These are phyloP conservation scores for Drosophila nigrodunni DNA, from an alignment of 1,140 invertebrate species.

Conservation along the genomic window DNA sequence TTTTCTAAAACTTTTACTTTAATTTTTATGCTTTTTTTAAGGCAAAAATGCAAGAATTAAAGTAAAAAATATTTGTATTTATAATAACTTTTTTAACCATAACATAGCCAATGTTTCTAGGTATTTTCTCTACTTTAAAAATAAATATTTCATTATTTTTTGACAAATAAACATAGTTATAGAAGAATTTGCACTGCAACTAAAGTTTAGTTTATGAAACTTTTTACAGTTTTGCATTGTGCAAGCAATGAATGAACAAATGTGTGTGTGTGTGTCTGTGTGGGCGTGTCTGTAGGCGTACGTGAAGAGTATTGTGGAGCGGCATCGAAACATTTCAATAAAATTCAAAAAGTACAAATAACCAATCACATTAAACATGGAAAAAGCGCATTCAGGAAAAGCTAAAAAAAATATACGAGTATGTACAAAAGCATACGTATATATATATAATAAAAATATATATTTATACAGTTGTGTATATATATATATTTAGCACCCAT, in stretches of 20 bases:
- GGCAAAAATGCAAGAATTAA: too few species aligned
- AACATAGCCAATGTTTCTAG: too few species aligned
- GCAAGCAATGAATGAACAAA: constrained; percentile 1
- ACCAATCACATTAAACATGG: constrained; percentile 31
- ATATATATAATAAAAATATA: constrained; percentile 16
- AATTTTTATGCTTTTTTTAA: too few species aligned
- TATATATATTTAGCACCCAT: constrained; percentile 18
- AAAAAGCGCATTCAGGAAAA: constrained; percentile 54
- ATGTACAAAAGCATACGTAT: constrained; percentile 18
- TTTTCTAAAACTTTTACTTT: too few species aligned
- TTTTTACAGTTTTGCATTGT: constrained; percentile 7
- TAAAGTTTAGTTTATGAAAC: too few species aligned
- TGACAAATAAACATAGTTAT: too few species aligned
- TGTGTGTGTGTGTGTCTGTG: constrained; percentile 2
- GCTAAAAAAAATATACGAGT: constrained; percentile 27
- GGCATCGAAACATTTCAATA: background rate
- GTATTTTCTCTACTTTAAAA: background rate
- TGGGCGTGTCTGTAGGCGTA: background rate
- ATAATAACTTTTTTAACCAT: too few species aligned
- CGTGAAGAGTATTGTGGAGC: background rate
- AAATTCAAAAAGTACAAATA: constrained; percentile 23
- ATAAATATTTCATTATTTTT: background rate
- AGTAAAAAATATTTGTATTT: too few species aligned
- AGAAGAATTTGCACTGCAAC: too few species aligned
- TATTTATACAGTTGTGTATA: constrained; percentile 7